A percentile compares a stretch with the other conserved stretches of the same genome.
Evolutionary conservation across 2,113 vertebrate species (phyloP).

Genomic region (Dinomys branickii): DNA sequence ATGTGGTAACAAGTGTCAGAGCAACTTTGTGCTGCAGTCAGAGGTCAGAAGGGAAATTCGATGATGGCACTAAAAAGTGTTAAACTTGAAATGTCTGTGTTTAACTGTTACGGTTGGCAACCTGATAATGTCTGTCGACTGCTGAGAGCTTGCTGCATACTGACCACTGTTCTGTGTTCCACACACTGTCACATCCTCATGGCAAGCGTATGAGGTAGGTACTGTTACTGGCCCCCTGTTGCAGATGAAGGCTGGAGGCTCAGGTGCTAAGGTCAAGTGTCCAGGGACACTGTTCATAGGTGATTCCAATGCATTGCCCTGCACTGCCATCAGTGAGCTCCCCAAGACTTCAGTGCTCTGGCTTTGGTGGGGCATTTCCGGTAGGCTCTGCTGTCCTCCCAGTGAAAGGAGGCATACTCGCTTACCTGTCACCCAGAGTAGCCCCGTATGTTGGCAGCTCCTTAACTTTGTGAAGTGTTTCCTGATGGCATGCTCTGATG

Average conservation of each 20-base stretch:
- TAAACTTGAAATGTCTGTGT: not conserved
- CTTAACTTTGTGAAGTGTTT: not conserved
- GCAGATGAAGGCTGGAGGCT: not conserved
- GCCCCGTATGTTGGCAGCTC: not conserved
- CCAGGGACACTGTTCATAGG: not conserved
- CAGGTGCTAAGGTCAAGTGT: not conserved
- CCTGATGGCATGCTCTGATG: not conserved
- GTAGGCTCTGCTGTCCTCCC: not conserved
- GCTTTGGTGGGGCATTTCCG: not conserved
- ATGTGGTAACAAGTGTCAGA: not conserved
- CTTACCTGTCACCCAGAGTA: not conserved
- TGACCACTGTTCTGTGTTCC: not conserved
- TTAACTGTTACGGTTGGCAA: not conserved
- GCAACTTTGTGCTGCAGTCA: not conserved
- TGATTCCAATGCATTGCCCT: not conserved
- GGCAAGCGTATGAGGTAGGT: not conserved
- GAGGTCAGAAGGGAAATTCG: not conserved
- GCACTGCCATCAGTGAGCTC: accelerated
- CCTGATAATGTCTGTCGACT: not conserved
- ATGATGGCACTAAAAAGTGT: not conserved
- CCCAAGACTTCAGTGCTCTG: not conserved
- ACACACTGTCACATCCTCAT: not conserved
- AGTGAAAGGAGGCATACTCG: not conserved
- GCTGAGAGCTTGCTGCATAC: not conserved
- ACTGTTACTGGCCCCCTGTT: not conserved